Percentiles rank a stretch among this genome's conserved stretches.
Conservation (phyloP, 2,888 invertebrate genomes). For the Bembecia ichneumoniformis region DNA sequence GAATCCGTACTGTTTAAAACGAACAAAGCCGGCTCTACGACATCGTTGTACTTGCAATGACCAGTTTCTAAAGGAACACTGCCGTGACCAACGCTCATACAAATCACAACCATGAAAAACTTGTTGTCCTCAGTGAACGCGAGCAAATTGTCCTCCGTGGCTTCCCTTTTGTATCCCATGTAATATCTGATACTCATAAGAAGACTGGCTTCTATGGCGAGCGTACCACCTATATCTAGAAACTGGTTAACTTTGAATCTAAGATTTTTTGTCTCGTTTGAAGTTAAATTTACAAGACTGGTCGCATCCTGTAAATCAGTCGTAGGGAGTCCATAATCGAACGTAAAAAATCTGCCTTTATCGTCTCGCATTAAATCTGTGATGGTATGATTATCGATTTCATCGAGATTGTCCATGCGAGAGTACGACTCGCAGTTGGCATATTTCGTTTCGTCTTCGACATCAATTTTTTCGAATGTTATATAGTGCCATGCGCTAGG, state of each 20-base stretch:
- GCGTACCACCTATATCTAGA: slow-evolving; percentile 84
- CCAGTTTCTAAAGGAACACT: slow-evolving; percentile 76
- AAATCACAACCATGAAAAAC: slow-evolving; percentile 73
- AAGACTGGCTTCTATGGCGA: slow-evolving; percentile 80
- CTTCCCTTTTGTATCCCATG: slow-evolving; percentile 52
- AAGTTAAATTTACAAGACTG: slow-evolving; percentile 77
- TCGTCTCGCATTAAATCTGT: slow-evolving; percentile 69
- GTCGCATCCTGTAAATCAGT: slow-evolving; percentile 76
- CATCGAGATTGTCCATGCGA: slow-evolving; percentile 28
- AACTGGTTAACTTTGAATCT: slow-evolving; percentile 80
- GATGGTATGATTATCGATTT: slow-evolving; percentile 35
- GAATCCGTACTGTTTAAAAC: slow-evolving; percentile 77
- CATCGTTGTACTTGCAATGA: slow-evolving; percentile 71
- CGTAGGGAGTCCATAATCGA: slow-evolving; percentile 79
- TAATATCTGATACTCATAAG: slow-evolving; percentile 71
- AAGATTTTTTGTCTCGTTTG: slow-evolving; percentile 74
- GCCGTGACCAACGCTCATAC: slow-evolving; percentile 72
- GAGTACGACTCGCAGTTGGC: slow-evolving; percentile 51
- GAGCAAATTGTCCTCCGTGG: slow-evolving; percentile 32
- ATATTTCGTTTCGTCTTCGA: slow-evolving; percentile 29
- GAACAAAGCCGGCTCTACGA: slow-evolving; percentile 69
- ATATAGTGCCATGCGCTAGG: slow-evolving; percentile 76
- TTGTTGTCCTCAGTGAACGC: slow-evolving; percentile 60
- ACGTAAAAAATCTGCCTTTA: slow-evolving; percentile 81
- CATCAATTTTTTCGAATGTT: slow-evolving; percentile 23